These are phyloP conservation scores for Anser brachyrhynchus DNA, from an alignment of 2,113 vertebrate species.

Conservation along the genomic window DNA sequence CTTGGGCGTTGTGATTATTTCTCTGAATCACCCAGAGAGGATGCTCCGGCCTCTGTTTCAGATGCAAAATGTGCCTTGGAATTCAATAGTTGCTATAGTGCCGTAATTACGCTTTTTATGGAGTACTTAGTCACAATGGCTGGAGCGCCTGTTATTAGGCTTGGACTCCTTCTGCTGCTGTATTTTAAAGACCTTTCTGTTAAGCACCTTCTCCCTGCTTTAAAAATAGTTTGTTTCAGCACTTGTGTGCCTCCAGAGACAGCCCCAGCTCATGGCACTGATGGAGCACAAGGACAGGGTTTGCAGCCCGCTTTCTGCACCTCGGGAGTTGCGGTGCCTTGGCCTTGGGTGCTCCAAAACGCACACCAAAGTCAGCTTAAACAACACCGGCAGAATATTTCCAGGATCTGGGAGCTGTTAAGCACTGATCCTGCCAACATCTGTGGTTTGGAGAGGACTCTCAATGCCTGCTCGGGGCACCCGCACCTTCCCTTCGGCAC, in stretches of 20 bases:
- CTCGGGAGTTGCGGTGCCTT: background rate
- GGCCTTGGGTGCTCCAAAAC: background rate
- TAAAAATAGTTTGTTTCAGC: background rate
- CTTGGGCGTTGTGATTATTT: background rate
- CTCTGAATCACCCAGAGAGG: constrained; percentile 49
- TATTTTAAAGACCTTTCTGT: constrained; percentile 19
- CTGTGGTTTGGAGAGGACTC: background rate
- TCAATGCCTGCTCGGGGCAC: background rate
- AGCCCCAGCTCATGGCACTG: background rate
- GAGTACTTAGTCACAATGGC: constrained; percentile 41
- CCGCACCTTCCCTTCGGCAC: background rate
- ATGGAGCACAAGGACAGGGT: background rate
- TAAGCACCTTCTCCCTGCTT: background rate
- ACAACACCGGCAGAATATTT: background rate
- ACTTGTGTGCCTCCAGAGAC: background rate
- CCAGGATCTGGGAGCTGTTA: background rate
- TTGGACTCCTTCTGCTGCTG: constrained; percentile 34
- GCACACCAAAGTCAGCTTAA: background rate
- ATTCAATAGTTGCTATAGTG: constrained; percentile 68
- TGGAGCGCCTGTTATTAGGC: constrained; percentile 15
- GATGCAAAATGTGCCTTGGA: constrained; percentile 33
- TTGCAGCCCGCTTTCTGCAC: background rate
- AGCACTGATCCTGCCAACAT: background rate
- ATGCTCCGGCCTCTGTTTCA: constrained; percentile 41
- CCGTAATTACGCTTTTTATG: constrained; percentile 50